Percentiles rank a stretch among this genome's conserved stretches.
Evolutionary conservation across 2,797 vertebrate genomes (phyloP).

Genomic region (Monodelphis domestica): DNA sequence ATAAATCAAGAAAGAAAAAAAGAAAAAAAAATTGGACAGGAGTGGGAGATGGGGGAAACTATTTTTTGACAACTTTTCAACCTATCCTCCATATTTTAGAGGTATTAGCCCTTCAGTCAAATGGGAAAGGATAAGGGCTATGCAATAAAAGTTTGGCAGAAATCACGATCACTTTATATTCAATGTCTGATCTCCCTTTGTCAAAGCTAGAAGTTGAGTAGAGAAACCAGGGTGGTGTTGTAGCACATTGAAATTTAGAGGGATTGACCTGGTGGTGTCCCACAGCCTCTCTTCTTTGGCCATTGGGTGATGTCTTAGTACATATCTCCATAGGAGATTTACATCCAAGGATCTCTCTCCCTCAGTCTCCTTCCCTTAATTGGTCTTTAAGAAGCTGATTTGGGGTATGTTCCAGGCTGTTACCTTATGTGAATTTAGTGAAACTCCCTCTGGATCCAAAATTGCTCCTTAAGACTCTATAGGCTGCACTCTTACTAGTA

Average conservation of each 20-base stretch:
- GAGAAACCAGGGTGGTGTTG: background rate
- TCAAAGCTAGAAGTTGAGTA: background rate
- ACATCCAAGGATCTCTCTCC: background rate
- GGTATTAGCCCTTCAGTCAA: background rate
- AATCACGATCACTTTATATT: constrained; percentile 2
- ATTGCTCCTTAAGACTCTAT: background rate
- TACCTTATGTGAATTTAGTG: background rate
- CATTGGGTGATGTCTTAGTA: background rate
- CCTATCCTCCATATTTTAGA: background rate
- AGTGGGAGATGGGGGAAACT: background rate
- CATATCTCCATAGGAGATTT: background rate
- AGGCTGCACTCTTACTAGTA: constrained; percentile 5
- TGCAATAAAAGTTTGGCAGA: background rate
- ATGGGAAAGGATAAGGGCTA: constrained; percentile 6
- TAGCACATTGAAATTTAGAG: background rate
- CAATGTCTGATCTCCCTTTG: background rate
- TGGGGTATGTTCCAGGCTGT: background rate
- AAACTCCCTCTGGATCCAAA: background rate
- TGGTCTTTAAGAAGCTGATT: background rate
- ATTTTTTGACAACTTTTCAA: background rate
- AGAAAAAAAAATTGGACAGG: background rate
- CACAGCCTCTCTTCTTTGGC: background rate
- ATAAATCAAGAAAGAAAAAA: background rate
- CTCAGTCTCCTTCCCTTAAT: background rate
- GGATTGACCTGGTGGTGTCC: background rate